Evolutionary conservation across 2,797 vertebrate genomes (phyloP).

Genomic region (Parauchenoglanis ngamensis): DNA sequence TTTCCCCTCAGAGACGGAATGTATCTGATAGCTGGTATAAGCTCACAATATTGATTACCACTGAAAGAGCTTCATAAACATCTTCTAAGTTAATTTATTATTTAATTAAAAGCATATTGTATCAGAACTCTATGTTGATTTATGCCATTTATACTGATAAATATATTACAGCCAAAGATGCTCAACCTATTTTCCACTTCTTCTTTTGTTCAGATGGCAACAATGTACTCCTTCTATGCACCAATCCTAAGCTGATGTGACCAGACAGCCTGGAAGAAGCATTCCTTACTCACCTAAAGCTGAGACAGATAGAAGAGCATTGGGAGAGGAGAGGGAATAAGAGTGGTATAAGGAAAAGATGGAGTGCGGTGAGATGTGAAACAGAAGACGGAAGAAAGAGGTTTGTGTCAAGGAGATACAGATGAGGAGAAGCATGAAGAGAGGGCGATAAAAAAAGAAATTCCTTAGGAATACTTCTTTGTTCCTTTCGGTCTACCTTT

Average conservation of each 20-base stretch:
- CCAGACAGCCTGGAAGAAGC: slow-evolving; percentile 38
- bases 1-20: neutral
- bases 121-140: slow-evolving; percentile 23
- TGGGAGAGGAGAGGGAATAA: neutral
- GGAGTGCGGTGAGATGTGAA: neutral
- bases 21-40: slow-evolving; percentile 23
- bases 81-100: slow-evolving; percentile 8
- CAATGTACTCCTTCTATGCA: slow-evolving; percentile 7
- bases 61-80: slow-evolving; percentile 13
- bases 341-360: neutral
- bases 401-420: neutral
- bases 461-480: neutral
- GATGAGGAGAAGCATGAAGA: neutral
- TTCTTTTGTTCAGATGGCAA: neutral
- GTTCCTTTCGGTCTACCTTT: neutral
- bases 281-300: slow-evolving; percentile 36
- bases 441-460: neutral
- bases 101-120: slow-evolving; percentile 13
- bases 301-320: slow-evolving; percentile 1
- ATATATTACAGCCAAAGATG: neutral
- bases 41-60: slow-evolving; percentile 35
- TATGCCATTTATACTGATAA: slow-evolving; percentile 1
- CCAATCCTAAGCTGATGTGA: slow-evolving; percentile 5
- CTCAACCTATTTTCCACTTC: slow-evolving; percentile 26
- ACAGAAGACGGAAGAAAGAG: neutral